Percentiles rank a stretch among this genome's conserved stretches.
Conservation (phyloP, 1,140 invertebrate species). For the Drosophila virilis region DNA sequence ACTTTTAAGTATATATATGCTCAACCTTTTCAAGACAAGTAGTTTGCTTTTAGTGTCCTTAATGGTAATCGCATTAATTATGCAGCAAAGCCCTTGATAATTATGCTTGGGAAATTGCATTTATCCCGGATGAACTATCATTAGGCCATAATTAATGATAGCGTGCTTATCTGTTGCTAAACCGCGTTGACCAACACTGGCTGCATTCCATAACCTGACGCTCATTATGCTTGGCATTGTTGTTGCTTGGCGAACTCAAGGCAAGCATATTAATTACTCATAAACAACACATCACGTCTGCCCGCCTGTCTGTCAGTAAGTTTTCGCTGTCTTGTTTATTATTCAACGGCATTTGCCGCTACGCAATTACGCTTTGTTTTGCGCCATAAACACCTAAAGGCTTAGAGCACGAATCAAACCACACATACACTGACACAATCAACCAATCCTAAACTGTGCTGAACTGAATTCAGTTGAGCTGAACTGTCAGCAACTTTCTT, state of each 20-base stretch:
- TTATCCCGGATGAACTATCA: conserved; percentile 27
- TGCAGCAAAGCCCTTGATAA: conserved; percentile 17
- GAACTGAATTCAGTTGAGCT: conserved; percentile 34
- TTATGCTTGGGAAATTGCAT: conserved; percentile 46
- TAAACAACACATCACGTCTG: conserved; percentile 33
- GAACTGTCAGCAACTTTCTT: conserved; percentile 64
- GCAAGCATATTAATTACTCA: conserved; percentile 72
- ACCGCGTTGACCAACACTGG: conserved; percentile 17
- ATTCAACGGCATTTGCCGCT: conserved; percentile 64
- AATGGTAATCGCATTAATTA: conserved; percentile 14
- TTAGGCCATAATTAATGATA: conserved; percentile 42
- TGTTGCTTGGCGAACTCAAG: conserved; percentile 12
- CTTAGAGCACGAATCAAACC: conserved; percentile 51
- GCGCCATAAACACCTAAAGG: conserved; percentile 69
- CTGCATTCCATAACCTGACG: conserved; percentile 19
- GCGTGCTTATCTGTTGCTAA: conserved; percentile 32
- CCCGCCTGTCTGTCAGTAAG: conserved; percentile 19
- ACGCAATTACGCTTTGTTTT: conserved; percentile 69
- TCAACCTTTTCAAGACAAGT: not conserved
- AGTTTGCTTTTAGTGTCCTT: not conserved
- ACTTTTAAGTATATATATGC: too few relatives aligned
- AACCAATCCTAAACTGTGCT: conserved; percentile 29
- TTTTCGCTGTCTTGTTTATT: conserved; percentile 57
- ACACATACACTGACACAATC: conserved; percentile 14
- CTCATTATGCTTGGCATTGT: conserved; percentile 45